Evolutionary conservation across 2,113 vertebrate species (phyloP), one percentile per base, ranked within the genome.

Genomic region (Chaenocephalus aceratus): DNA sequence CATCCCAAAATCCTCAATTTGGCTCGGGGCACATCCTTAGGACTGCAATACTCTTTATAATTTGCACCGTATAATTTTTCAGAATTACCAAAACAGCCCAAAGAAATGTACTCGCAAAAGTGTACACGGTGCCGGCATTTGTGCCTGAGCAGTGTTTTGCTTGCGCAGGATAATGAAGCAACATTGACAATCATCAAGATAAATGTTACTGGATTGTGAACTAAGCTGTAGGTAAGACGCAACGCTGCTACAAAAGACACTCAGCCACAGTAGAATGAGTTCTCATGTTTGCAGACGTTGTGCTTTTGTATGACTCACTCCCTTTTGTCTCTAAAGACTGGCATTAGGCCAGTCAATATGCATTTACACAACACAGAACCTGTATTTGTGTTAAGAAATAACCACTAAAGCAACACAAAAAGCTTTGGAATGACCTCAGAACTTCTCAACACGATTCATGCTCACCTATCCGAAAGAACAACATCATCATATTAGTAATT

Each of bases 321-420:
- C 65, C 48, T 46, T 76, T 52, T 59, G 77, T 82, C 76, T 86
- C 70, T 89, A 72, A 87, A 81, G 67, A 82, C 72, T 72, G 71
- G 66, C 62, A 57, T 69, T 75, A 72, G 76, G 54, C 44, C 46
- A 77, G 86, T 89, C 91, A 83, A 87, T 83, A 79, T 70, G 76
- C 70, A 86, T 88, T 71, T 82, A 59, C 86, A 72, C 75, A 64
- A 8, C 56, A 66, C 58, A 85, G 59, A 41, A 88, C 48, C 83
- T 88, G 82, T 64, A 82, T 46, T 51, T 77, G 59, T 14, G 49
- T 64, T 18, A 6, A 70, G 3, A 86, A 46, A 14, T 30, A 61
- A 68, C 41, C 44, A 60, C 79, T 66, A 73, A 64, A 72, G 56
- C 51, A 63, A 68, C 74, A 64, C 26, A 23, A 76, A 79, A 36